phyloP scores from a whole-genome alignment of 2,888 invertebrate genomes.

The Leptopilina drosophilae region DNA sequence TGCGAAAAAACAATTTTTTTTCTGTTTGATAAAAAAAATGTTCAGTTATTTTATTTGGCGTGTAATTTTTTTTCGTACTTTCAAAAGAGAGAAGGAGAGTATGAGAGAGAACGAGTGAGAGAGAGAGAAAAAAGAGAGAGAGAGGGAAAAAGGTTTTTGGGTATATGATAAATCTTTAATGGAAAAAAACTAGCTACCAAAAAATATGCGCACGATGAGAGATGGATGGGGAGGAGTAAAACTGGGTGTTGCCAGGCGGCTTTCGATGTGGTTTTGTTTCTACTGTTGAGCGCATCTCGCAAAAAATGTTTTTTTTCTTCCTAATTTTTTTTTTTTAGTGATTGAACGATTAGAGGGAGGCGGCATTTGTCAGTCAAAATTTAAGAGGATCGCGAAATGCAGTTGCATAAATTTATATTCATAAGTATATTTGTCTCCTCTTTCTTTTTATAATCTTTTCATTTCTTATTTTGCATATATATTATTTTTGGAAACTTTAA shows the following conservation, averaged over 20 bases:
- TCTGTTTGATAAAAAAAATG: background rate
- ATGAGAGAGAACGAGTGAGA: slow-evolving; percentile 51
- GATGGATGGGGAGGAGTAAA: slow-evolving; percentile 74
- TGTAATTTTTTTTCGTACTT: slow-evolving; percentile 60
- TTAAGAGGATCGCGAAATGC: slow-evolving; percentile 61
- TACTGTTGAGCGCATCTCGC: slow-evolving; percentile 51
- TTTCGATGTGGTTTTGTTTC: slow-evolving; percentile 66
- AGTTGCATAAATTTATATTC: slow-evolving; percentile 52
- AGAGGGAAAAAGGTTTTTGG: slow-evolving; percentile 58
- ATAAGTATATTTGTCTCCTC: background rate
- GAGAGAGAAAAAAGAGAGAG: slow-evolving; percentile 57
- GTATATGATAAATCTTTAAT: slow-evolving; percentile 69
- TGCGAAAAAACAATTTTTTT: too few relatives aligned
- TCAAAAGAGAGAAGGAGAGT: slow-evolving; percentile 58
- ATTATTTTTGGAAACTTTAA: background rate
- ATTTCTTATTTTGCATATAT: background rate
- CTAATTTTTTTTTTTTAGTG: slow-evolving; percentile 67
- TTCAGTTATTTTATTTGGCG: background rate
- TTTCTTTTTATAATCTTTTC: background rate
- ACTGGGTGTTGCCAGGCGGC: slow-evolving; percentile 68
- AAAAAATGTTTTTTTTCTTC: background rate
- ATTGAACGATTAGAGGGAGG: slow-evolving; percentile 72
- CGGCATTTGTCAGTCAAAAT: slow-evolving; percentile 68
- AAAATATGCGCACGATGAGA: slow-evolving; percentile 70
- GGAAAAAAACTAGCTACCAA: slow-evolving; percentile 68